Percentiles rank a stretch among this genome's conserved stretches.
Conservation (phyloP, 1,140 invertebrate species). For the Odontomachus brunneus region DNA sequence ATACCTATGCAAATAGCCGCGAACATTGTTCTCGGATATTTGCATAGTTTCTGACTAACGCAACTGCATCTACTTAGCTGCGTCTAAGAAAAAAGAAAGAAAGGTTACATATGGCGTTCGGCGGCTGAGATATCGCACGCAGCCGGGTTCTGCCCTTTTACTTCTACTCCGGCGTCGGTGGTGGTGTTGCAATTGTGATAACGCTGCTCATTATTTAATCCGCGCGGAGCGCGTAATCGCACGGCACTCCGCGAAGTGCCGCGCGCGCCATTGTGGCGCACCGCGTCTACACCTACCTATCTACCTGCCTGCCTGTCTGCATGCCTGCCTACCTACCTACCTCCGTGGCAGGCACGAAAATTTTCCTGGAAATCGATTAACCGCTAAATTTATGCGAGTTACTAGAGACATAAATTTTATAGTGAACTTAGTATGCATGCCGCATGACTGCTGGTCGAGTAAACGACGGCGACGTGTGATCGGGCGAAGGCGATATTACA, state of each 20-base stretch:
- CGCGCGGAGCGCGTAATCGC: background rate
- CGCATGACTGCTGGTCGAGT: slow-evolving; percentile 43
- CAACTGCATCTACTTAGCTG: slow-evolving; percentile 41
- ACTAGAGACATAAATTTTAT: slow-evolving; percentile 65
- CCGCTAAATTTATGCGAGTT: slow-evolving; percentile 48
- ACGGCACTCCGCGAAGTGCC: background rate
- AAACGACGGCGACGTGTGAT: slow-evolving; percentile 68
- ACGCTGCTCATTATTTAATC: slow-evolving; percentile 33
- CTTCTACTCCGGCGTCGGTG: background rate
- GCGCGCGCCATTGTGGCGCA: background rate
- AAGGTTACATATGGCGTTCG: slow-evolving; percentile 31
- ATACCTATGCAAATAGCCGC: slow-evolving; percentile 47
- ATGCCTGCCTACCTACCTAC: no score
- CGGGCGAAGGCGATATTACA: slow-evolving; percentile 65
- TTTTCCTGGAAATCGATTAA: slow-evolving; percentile 63
- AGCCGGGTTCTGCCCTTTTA: slow-evolving; percentile 30
- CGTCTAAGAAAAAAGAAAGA: no score
- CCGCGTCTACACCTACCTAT: background rate
- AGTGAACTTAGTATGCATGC: slow-evolving; percentile 69
- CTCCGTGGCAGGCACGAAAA: slow-evolving; percentile 50
- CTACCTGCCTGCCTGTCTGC: no score
- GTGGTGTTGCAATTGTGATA: slow-evolving; percentile 35
- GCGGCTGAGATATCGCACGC: slow-evolving; percentile 13
- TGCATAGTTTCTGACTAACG: slow-evolving; percentile 51
- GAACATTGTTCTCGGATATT: slow-evolving; percentile 52